Conservation (phyloP, 64 coral and sea anemone species). For the Montipora cactus region DNA sequence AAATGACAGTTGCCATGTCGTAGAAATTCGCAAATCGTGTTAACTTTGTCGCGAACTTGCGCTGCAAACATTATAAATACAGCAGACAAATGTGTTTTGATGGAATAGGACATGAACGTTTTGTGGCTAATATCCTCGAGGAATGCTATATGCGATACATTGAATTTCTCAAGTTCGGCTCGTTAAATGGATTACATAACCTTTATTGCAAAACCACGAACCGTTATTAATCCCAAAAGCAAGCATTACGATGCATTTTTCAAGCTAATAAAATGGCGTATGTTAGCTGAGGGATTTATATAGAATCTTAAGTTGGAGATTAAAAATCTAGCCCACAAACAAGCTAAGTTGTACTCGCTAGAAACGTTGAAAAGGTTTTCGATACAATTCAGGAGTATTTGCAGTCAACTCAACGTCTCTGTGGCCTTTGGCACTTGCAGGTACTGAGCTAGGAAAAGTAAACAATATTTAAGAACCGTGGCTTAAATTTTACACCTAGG, state of each 20-base stretch:
- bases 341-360: neutral
- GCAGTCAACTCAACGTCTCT: no score
- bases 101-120: neutral
- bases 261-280: neutral
- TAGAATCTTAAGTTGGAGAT: neutral
- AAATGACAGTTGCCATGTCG: no score
- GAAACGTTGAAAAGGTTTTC: no score
- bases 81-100: neutral
- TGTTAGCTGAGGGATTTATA: neutral
- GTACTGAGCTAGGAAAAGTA: neutral
- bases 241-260: constrained; percentile 26
- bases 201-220: neutral
- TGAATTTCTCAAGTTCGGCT: neutral
- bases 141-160: neutral
- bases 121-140: neutral
- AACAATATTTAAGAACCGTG: neutral
- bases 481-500: neutral
- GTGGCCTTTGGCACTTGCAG: no score
- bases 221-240: neutral
- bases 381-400: no score
- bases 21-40: no score
- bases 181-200: constrained; percentile 9
- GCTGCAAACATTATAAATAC: neutral
- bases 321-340: no score
- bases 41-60: no score